Conservation (phyloP, 1,140 invertebrate species). For the Sinonovacula constricta region DNA sequence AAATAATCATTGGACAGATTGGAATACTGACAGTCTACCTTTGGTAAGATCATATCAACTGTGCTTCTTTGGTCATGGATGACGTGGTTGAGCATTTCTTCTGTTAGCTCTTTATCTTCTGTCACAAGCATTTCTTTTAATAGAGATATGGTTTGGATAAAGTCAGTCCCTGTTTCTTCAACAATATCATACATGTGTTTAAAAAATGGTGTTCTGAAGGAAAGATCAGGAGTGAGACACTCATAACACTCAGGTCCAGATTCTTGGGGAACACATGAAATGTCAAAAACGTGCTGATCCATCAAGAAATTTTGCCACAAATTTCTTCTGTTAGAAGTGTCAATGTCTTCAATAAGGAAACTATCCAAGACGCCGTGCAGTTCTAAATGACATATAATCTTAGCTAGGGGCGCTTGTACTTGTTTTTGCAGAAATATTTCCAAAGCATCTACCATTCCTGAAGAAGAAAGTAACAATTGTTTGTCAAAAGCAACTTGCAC, state of each 20-base stretch:
- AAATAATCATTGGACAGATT: constrained; percentile 20
- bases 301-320: not conserved
- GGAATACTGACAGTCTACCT: not conserved
- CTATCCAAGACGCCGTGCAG: constrained; percentile 7
- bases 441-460: constrained; percentile 31
- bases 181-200: not conserved
- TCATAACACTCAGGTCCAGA: constrained; percentile 34
- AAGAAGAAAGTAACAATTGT: constrained; percentile 3
- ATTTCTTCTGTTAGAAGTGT: not conserved
- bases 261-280: constrained; percentile 5
- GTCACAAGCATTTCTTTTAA: not conserved
- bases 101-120: constrained; percentile 4
- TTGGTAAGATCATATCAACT: not conserved
- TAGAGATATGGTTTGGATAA: constrained; percentile 4
- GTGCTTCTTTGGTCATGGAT: too few relatives aligned
- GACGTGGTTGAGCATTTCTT: too few relatives aligned
- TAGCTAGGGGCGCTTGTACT: constrained; percentile 22
- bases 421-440: not conserved
- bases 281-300: constrained; percentile 6
- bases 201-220: constrained; percentile 29
- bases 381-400: constrained; percentile 28
- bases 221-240: not conserved
- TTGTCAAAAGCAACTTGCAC: constrained; percentile 22
- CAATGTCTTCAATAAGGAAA: constrained; percentile 2
- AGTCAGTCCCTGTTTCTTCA: constrained; percentile 14